Evolutionary conservation across 2,797 vertebrate species (phyloP), one percentile per base, ranked within the genome.

Genomic region (Periparus ater): DNA sequence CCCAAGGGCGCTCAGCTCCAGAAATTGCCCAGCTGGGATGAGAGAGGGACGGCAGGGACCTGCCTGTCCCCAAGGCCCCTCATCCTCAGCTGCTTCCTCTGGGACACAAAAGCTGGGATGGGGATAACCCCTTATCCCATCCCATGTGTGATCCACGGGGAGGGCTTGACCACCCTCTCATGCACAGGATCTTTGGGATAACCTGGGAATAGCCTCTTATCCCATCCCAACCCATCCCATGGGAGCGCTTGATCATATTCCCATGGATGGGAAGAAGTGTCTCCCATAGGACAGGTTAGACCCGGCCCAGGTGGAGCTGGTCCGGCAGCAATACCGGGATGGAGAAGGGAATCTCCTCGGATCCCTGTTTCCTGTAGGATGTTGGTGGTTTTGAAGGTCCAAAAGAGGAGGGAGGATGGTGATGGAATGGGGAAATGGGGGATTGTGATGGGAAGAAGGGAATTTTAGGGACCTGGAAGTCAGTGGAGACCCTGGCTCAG

Each of bases 401-500:
- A 4, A 47, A 74, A 44, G 10, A 76, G 25, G 22, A 47, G 7
- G 12, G 10, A 9, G 22, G 5, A 63, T 0, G 0, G 2, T 68
- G 12, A 2, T 11, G 44, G 32, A 47, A 17, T 3, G 18, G 4
- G 14, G 36, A 61, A 87, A 55, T 13, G 30, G 15, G 14, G 9
- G 17, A 22, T 34, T 34, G 11, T 15, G 55, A 25, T 34, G 34
- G 10, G 23, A 22, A 50, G 40, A 63, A 26, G 20, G 18, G 17
- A 4, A 7, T 89, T 78, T 60, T 9, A 42, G 9, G 9, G 6
- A 16, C 14, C 38, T 50, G 45, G 16, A 67, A 17, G 12, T 80
- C 36, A 22, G 2, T 48, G 27, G 17, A 8, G 25, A 23, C 7
- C 10, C 11, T 0, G 23, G 14, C 14, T 53, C 0, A 0, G 42